A percentile compares a stretch with the other conserved stretches of the same genome.
Conservation (phyloP, 2,797 vertebrate genomes). For the Buphagus erythrorhynchus region DNA sequence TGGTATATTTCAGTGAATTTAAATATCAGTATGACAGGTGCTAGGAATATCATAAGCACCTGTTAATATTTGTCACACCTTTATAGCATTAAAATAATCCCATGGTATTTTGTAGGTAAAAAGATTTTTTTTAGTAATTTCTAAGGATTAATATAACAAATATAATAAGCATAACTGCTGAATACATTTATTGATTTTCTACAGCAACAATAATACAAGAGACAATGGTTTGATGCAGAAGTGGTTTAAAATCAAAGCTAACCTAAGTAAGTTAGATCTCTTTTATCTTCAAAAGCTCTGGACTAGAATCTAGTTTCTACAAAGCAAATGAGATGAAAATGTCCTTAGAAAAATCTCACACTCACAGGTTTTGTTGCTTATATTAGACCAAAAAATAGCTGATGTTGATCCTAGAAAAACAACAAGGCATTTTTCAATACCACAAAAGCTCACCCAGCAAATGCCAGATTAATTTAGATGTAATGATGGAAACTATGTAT, state of each 20-base stretch:
- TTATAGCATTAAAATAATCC: background rate
- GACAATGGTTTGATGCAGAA: background rate
- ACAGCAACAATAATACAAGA: background rate
- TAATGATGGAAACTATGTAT: background rate
- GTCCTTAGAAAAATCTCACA: background rate
- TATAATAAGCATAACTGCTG: background rate
- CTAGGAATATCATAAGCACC: fast-evolving
- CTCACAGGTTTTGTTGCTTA: background rate
- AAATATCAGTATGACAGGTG: background rate
- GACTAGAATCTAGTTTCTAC: background rate
- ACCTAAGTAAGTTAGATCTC: background rate
- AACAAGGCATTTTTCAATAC: background rate
- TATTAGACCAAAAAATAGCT: background rate
- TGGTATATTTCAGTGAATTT: background rate
- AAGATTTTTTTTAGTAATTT: background rate
- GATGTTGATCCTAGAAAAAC: background rate
- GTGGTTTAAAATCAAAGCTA: background rate
- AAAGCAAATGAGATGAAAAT: background rate
- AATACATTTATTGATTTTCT: background rate
- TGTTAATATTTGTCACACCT: background rate
- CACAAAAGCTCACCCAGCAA: background rate
- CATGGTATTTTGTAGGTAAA: background rate
- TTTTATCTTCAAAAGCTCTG: background rate
- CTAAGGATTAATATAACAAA: background rate
- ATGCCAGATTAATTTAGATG: background rate